phyloP scores from a whole-genome alignment of 2,113 vertebrate genomes.

The Rhynchomys soricoides region DNA sequence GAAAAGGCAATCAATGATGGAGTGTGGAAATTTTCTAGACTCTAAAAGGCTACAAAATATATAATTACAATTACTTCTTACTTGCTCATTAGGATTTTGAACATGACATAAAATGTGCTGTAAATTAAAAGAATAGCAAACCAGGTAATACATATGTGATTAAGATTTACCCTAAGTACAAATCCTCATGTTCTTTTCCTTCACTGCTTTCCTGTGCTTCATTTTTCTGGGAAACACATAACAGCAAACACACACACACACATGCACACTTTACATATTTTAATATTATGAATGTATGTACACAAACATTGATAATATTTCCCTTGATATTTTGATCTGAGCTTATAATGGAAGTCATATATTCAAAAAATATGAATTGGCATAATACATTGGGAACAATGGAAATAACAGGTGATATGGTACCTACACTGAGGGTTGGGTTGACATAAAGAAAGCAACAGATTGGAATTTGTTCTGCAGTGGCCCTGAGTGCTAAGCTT shows the following conservation, averaged over 20 bases:
- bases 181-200: not conserved
- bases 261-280: not conserved
- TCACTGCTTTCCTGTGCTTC: not conserved
- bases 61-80: not conserved
- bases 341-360: not conserved
- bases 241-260: not conserved
- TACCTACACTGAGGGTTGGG: rapidly evolving
- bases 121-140: not conserved
- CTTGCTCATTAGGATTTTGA: not conserved
- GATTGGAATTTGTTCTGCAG: not conserved
- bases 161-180: not conserved
- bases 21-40: not conserved
- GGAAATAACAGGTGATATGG: not conserved
- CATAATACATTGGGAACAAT: not conserved
- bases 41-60: not conserved
- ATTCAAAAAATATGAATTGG: not conserved
- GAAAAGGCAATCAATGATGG: not conserved
- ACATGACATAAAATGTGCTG: not conserved
- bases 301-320: not conserved
- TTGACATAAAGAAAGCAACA: too few species aligned
- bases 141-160: not conserved
- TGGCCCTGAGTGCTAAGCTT: not conserved
- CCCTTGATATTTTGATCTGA: not conserved
- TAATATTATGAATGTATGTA: not conserved
- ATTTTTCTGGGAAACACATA: not conserved